Evolutionary conservation across 2,797 vertebrate genomes (phyloP).

Genomic region (Sebastes paucispinis): DNA sequence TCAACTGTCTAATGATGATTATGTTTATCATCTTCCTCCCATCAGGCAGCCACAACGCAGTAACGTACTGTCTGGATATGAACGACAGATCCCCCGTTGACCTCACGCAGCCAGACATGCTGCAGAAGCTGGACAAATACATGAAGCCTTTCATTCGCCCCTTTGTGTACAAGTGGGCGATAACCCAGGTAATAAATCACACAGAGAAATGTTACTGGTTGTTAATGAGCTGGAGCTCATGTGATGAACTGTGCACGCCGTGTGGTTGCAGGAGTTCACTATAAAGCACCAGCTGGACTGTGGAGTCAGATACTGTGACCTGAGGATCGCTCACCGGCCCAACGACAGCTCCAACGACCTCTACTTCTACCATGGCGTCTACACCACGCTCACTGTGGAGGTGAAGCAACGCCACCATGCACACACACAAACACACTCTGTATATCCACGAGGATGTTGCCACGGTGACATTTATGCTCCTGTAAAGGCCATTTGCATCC

Average conservation of each 20-base stretch:
- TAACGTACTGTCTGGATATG: constrained; percentile 93
- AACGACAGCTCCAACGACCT: constrained; percentile 84
- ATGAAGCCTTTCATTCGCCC: constrained; percentile 89
- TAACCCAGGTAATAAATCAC: constrained; percentile 86
- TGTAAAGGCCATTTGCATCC: neutral
- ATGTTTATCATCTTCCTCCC: neutral
- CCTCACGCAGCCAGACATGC: constrained; percentile 83
- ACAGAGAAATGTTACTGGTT: neutral
- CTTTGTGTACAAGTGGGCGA: constrained; percentile 91
- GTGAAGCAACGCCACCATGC: constrained; percentile 65
- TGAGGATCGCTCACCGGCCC: constrained; percentile 89
- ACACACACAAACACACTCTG: neutral
- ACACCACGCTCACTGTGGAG: constrained; percentile 90
- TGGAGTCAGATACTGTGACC: constrained; percentile 92
- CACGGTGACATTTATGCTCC: neutral
- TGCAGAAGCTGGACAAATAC: constrained; percentile 85
- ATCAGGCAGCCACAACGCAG: constrained; percentile 92
- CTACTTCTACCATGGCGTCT: constrained; percentile 93
- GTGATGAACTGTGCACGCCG: neutral
- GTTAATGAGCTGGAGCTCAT: neutral
- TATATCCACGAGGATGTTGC: neutral
- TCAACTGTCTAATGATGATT: neutral
- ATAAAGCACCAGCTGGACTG: constrained; percentile 89
- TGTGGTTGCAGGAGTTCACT: constrained; percentile 77
- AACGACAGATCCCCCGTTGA: constrained; percentile 85